A percentile compares a stretch with the other conserved stretches of the same genome.
Evolutionary conservation across 2,113 vertebrate species (phyloP).

Genomic region (Myocastor coypus): DNA sequence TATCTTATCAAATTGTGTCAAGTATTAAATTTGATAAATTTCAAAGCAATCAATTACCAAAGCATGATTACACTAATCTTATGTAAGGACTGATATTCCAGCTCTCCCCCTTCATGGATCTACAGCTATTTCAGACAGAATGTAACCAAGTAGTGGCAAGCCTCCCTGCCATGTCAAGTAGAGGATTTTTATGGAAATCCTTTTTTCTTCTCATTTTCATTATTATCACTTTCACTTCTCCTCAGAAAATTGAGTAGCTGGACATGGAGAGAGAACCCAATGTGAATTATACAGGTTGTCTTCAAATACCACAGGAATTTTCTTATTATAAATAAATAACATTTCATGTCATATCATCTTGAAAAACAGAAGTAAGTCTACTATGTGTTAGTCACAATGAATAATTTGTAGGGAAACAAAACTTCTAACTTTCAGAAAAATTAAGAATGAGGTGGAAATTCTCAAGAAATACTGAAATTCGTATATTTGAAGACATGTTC

Average conservation of each 20-base stretch:
- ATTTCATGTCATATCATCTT: not conserved
- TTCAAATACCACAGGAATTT: constrained; percentile 4
- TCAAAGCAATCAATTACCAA: not conserved
- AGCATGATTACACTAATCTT: not conserved
- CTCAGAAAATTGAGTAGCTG: not conserved
- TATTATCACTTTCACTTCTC: not conserved
- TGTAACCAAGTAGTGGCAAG: not conserved
- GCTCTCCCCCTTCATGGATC: not conserved
- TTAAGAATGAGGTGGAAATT: not conserved
- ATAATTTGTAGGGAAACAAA: not conserved
- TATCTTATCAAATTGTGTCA: not conserved
- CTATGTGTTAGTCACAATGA: not conserved
- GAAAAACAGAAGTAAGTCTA: not conserved
- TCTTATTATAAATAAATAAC: not conserved
- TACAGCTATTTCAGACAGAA: not conserved
- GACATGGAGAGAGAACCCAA: not conserved
- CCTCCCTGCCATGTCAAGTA: not conserved
- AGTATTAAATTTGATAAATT: not conserved
- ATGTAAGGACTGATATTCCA: not conserved
- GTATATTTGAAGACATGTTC: not conserved
- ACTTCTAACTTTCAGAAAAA: not conserved
- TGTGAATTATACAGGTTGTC: not conserved
- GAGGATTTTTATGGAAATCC: not conserved
- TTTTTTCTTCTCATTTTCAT: not conserved
- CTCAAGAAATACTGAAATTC: not conserved